Evolutionary conservation across 2,113 vertebrate species (phyloP).

Genomic region (Sinocyclocheilus anshuiensis): DNA sequence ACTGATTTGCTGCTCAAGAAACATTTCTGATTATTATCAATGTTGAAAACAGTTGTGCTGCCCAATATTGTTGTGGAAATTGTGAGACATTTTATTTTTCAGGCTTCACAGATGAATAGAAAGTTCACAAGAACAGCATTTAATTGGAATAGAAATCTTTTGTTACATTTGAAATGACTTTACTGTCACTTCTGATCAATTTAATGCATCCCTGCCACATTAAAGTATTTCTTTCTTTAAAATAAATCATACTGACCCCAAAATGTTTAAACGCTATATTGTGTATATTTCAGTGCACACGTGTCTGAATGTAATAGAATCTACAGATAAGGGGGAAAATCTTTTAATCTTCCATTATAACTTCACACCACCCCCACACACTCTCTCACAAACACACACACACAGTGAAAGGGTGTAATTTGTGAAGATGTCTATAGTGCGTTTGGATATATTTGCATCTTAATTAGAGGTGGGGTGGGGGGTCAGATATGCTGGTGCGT

Average conservation of each 20-base stretch:
- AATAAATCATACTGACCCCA: background rate
- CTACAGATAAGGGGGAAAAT: slow-evolving; percentile 66
- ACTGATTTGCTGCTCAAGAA: background rate
- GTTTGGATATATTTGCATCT: slow-evolving; percentile 62
- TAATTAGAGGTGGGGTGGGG: slow-evolving; percentile 56
- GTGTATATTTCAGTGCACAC: slow-evolving; percentile 63
- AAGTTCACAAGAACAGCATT: background rate
- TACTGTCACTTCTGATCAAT: background rate
- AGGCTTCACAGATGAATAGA: no score
- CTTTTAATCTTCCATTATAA: slow-evolving; percentile 57
- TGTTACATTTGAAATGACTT: background rate
- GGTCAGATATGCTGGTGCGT: slow-evolving; percentile 70
- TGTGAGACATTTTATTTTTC: no score
- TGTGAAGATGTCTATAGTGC: slow-evolving; percentile 55
- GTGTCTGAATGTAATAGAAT: slow-evolving; percentile 73
- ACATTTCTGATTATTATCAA: background rate
- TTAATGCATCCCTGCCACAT: background rate
- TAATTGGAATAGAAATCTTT: background rate
- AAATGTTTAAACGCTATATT: background rate
- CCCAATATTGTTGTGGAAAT: no score
- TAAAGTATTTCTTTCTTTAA: background rate
- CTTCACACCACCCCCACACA: slow-evolving; percentile 7
- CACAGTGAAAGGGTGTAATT: slow-evolving; percentile 38
- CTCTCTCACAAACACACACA: slow-evolving; percentile 2
- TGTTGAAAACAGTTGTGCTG: background rate